phyloP scores from a whole-genome alignment of 2,113 vertebrate species.

The Erythrocercus mccallii region DNA sequence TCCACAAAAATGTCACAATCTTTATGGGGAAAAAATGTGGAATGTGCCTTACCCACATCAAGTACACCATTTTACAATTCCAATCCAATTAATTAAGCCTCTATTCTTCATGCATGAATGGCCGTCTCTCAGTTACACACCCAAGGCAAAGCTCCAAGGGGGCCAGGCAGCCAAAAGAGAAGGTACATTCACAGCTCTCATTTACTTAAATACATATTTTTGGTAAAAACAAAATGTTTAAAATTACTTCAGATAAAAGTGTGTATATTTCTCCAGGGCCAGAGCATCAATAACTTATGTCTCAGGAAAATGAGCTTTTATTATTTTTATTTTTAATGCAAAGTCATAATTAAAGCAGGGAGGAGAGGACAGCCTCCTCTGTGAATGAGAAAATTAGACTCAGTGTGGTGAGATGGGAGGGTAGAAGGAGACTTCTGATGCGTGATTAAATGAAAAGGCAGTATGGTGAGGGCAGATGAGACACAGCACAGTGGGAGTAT shows the following conservation, averaged over 20 bases:
- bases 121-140: conserved; percentile 55
- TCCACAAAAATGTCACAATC: conserved; percentile 71
- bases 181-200: conserved; percentile 6
- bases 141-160: conserved; percentile 56
- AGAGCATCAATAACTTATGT: conserved; percentile 15
- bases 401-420: conserved; percentile 43
- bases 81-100: conserved; percentile 70
- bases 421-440: conserved; percentile 48
- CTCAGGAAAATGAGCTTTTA: conserved; percentile 29
- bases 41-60: conserved; percentile 67
- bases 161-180: conserved; percentile 25
- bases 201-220: conserved; percentile 35
- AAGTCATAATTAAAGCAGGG: conserved; percentile 59
- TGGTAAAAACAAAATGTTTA: conserved; percentile 21
- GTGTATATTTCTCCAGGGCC: conserved; percentile 28
- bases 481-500: conserved; percentile 43
- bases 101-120: conserved; percentile 64
- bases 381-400: conserved; percentile 62
- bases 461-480: conserved; percentile 44
- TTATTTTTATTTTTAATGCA: conserved; percentile 45
- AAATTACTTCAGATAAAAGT: not conserved
- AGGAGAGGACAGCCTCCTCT: conserved; percentile 57
- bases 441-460: conserved; percentile 60
- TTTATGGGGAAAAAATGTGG: conserved; percentile 59
- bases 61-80: conserved; percentile 68